Evolutionary conservation across 2,888 invertebrate genomes (phyloP).

Genomic region (Endotricha flammealis): DNA sequence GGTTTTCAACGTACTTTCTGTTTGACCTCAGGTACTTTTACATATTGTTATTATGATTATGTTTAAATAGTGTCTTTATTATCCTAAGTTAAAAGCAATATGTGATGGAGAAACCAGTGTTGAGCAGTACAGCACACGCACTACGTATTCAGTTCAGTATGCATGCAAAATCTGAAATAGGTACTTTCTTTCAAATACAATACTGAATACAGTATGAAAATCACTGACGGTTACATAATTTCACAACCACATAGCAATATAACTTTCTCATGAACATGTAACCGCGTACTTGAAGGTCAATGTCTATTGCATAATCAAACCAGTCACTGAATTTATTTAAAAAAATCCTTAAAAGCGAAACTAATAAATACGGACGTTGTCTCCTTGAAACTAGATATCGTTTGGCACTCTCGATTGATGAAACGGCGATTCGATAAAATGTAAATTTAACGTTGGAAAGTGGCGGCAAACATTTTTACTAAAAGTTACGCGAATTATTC

Average conservation of each 20-base stretch:
- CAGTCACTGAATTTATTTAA: conserved; percentile 24
- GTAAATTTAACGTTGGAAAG: conserved; percentile 19
- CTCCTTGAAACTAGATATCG: conserved; percentile 27
- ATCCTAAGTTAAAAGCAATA: no score
- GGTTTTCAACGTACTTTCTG: no score
- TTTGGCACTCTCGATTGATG: conserved; percentile 16
- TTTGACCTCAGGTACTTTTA: no score
- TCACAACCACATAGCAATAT: conserved; percentile 15
- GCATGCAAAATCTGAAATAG: no score
- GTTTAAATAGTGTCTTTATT: no score
- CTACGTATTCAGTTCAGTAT: no score
- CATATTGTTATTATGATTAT: no score
- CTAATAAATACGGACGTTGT: conserved; percentile 13
- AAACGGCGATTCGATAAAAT: conserved; percentile 18
- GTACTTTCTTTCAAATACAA: no score
- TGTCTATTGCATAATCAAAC: conserved; percentile 31
- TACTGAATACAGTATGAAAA: no score
- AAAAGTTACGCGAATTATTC: conserved; percentile 1
- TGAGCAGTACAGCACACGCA: no score
- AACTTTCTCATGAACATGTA: conserved; percentile 37
- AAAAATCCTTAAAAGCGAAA: conserved; percentile 29
- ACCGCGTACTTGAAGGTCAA: conserved; percentile 40
- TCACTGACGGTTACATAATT: conserved; percentile 1
- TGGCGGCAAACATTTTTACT: conserved; percentile 8
- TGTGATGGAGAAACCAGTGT: no score